phyloP scores from a whole-genome alignment of 2,888 invertebrate species.

The Pandemis cinnamomeana region DNA sequence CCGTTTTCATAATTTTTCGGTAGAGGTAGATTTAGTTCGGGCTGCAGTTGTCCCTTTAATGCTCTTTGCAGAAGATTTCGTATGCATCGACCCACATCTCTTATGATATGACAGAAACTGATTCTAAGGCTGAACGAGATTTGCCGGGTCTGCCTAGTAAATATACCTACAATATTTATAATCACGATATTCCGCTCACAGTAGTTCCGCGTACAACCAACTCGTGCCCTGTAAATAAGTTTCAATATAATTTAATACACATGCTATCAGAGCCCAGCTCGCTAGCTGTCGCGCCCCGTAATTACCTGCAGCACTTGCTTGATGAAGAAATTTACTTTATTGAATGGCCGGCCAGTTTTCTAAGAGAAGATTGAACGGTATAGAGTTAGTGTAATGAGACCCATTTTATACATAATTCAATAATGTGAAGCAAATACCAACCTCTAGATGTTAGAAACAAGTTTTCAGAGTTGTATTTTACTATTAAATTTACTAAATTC shows the following conservation, averaged over 20 bases:
- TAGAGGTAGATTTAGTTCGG: no score
- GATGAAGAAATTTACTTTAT: constrained; percentile 77
- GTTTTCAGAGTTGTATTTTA: neutral
- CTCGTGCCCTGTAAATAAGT: constrained; percentile 48
- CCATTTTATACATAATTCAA: constrained; percentile 20
- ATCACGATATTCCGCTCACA: constrained; percentile 19
- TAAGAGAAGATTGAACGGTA: constrained; percentile 52
- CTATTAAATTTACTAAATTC: neutral
- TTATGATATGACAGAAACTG: no score
- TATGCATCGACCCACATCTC: no score
- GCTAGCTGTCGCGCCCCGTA: constrained; percentile 70
- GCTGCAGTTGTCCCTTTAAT: no score
- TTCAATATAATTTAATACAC: constrained; percentile 52
- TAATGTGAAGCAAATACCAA: neutral
- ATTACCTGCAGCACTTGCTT: constrained; percentile 60
- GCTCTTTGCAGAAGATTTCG: no score
- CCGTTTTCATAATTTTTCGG: no score
- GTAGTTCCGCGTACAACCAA: constrained; percentile 42
- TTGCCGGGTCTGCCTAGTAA: no score
- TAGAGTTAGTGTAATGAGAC: constrained; percentile 33
- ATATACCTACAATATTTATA: no score
- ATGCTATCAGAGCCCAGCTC: constrained; percentile 50
- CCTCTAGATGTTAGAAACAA: neutral
- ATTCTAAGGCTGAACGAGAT: no score
- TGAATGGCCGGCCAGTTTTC: constrained; percentile 56